Conservation (phyloP, 2,797 vertebrate species). For the Hybognathus amarus region DNA sequence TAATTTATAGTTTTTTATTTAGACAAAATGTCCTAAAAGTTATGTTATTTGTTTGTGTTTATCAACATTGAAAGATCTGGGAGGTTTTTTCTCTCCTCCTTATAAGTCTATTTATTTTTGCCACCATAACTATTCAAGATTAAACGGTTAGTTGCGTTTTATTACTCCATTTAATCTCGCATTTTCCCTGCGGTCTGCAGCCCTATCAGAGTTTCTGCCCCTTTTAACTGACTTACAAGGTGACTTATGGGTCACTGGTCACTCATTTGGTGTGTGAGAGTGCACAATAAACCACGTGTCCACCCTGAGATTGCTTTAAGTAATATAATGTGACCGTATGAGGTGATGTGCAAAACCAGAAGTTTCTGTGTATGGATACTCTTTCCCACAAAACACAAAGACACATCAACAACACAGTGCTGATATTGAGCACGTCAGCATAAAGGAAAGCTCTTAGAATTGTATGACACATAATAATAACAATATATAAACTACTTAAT, state of each 20-base stretch:
- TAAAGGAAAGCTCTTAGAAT: background rate
- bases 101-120: background rate
- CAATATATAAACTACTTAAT: background rate
- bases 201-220: background rate
- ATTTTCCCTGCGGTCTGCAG: slow-evolving; percentile 14
- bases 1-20: background rate
- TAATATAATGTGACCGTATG: slow-evolving; percentile 36
- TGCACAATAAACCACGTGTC: background rate
- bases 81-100: background rate
- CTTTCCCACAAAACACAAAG: slow-evolving; percentile 12
- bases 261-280: background rate
- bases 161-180: background rate
- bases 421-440: background rate
- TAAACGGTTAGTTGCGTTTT: slow-evolving; percentile 10
- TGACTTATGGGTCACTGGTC: slow-evolving; percentile 15
- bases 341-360: slow-evolving; percentile 45
- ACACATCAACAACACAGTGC: background rate
- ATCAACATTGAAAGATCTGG: background rate
- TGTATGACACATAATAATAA: background rate
- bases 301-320: slow-evolving; percentile 10
- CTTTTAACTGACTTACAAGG: background rate
- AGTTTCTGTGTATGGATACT: slow-evolving; percentile 32
- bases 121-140: background rate
- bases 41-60: background rate
- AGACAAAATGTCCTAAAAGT: background rate